Conservation (phyloP, 2,797 vertebrate genomes). For the Chaetophractus vellerosus region DNA sequence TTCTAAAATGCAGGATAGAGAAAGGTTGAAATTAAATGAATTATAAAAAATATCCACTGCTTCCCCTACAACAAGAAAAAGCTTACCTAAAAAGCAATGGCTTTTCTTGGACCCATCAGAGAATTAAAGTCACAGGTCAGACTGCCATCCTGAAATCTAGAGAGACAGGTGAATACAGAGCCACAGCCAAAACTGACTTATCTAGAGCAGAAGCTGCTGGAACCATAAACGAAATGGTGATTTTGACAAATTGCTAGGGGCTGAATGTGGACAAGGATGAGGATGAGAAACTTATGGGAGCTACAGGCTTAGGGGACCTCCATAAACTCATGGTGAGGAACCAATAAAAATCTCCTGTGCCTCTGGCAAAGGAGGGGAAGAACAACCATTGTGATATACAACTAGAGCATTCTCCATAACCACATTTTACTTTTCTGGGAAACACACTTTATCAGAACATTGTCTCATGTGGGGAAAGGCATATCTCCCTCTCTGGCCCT, state of each 20-base stretch:
- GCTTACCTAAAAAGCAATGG: not conserved
- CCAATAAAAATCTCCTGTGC: not conserved
- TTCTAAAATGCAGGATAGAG: not conserved
- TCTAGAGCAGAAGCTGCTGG: not conserved
- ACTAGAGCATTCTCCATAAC: no score
- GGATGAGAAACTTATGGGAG: not conserved
- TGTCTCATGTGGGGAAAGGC: not conserved
- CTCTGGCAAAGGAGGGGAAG: not conserved
- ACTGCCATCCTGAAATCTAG: not conserved
- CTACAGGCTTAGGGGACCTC: no score
- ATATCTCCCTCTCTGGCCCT: not conserved
- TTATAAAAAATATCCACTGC: not conserved
- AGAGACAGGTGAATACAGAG: not conserved
- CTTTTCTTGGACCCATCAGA: not conserved
- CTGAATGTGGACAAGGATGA: not conserved
- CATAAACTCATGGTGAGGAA: not conserved
- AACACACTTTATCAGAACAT: not conserved
- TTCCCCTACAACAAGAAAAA: not conserved
- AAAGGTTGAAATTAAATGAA: not conserved
- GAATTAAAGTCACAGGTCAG: not conserved
- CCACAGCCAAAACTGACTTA: not conserved
- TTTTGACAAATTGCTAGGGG: not conserved
- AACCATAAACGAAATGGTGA: not conserved
- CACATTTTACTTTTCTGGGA: not conserved
- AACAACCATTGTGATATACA: not conserved